Percentiles rank a stretch among this genome's conserved stretches.
These are phyloP conservation scores for Galeruca laticollis DNA, from an alignment of 2,888 invertebrate genomes.

Conservation along the genomic window DNA sequence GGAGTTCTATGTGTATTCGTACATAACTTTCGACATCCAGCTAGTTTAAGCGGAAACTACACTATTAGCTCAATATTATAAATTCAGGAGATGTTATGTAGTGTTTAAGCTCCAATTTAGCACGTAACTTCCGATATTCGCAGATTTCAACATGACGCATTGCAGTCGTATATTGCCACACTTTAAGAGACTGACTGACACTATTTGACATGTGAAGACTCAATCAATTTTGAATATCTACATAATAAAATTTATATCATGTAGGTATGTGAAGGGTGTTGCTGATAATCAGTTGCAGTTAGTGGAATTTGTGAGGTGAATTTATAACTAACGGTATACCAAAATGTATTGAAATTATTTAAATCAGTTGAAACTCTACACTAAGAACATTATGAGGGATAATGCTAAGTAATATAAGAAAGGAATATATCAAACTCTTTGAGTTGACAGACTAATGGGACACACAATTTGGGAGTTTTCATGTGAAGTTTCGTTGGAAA, in stretches of 20 bases:
- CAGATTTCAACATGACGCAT: slow-evolving; percentile 55
- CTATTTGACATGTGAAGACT: not conserved
- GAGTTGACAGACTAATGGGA: too few relatives aligned
- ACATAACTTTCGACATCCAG: not conserved
- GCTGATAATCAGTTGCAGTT: not conserved
- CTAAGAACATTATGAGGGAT: too few relatives aligned
- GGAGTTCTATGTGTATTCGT: not conserved
- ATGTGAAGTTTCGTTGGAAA: too few relatives aligned
- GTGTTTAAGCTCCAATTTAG: slow-evolving; percentile 50
- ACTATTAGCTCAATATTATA: slow-evolving; percentile 33
- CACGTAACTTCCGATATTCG: slow-evolving; percentile 53
- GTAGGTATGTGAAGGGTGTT: not conserved
- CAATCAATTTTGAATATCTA: not conserved
- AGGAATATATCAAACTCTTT: too few relatives aligned
- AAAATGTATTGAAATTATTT: not conserved
- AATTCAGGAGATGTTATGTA: slow-evolving; percentile 42
- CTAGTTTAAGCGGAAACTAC: slow-evolving; percentile 5
- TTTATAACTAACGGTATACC: too few relatives aligned
- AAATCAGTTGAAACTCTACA: too few relatives aligned
- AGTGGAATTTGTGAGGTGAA: not conserved
- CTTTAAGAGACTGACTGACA: slow-evolving; percentile 6
- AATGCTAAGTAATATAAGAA: too few relatives aligned
- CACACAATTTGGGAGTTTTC: too few relatives aligned
- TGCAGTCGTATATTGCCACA: slow-evolving; percentile 47
- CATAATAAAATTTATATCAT: not conserved